Conservation (phyloP, 2,888 invertebrate species). For the Oscheius myriophilus region DNA sequence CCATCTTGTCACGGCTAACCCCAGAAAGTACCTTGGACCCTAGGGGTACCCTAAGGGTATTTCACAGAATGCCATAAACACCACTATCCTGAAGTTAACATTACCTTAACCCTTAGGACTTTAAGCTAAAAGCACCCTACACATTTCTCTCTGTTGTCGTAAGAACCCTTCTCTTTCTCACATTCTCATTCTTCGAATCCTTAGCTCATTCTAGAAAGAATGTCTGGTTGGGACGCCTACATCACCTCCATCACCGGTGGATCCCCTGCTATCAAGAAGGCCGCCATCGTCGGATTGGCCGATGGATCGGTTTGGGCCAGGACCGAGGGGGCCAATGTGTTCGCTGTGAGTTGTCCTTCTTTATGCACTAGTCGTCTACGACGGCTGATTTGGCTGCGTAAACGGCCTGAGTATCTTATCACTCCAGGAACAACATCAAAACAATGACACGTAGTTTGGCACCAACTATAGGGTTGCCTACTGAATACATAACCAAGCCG, state of each 20-base stretch:
- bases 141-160: too few relatives aligned
- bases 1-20: too few relatives aligned
- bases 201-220: constrained; percentile 20
- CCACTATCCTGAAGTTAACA: too few relatives aligned
- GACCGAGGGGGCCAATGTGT: constrained; percentile 49
- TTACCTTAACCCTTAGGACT: too few relatives aligned
- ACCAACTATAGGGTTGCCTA: background rate
- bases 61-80: too few relatives aligned
- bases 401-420: too few relatives aligned
- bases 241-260: constrained; percentile 54
- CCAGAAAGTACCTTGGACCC: too few relatives aligned
- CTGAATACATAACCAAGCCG: background rate
- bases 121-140: too few relatives aligned
- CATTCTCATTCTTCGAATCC: too few relatives aligned
- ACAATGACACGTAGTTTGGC: too few relatives aligned
- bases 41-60: too few relatives aligned
- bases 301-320: constrained; percentile 69
- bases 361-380: background rate
- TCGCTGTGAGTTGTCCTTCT: constrained; percentile 42
- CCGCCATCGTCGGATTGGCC: constrained; percentile 63
- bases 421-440: too few relatives aligned
- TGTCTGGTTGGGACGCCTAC: constrained; percentile 70
- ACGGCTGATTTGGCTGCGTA: background rate
- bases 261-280: constrained; percentile 60
- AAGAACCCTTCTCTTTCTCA: background rate